Conservation (phyloP, 2,888 invertebrate genomes). For the Syrista parreyssii region DNA sequence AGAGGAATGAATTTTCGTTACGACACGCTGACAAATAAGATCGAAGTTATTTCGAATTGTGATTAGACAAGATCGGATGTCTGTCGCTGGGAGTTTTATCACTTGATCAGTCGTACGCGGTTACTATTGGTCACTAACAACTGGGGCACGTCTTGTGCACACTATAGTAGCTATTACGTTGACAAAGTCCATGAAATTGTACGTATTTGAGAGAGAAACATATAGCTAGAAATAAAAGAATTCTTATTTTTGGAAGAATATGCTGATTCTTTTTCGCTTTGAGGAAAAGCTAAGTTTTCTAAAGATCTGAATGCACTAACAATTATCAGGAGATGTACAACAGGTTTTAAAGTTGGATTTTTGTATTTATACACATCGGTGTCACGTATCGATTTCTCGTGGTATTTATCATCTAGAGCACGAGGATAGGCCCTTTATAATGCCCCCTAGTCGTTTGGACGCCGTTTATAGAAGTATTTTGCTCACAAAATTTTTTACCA, state of each 20-base stretch:
- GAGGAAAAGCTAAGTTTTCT: background rate
- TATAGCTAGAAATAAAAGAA: background rate
- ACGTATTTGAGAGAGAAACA: background rate
- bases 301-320: background rate
- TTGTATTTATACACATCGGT: conserved; percentile 6
- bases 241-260: background rate
- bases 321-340: background rate
- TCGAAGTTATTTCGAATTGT: background rate
- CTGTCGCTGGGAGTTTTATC: background rate
- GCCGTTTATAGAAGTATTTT: conserved; percentile 87
- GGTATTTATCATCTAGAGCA: conserved; percentile 9
- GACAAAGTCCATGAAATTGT: background rate
- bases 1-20: background rate
- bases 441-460: conserved; percentile 71
- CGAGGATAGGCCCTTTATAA: conserved; percentile 25
- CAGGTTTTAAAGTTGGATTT: background rate
- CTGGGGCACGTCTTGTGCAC: background rate
- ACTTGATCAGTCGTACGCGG: background rate
- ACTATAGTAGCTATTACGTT: background rate
- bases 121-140: background rate
- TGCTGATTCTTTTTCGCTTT: background rate
- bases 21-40: background rate
- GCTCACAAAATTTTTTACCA: conserved; percentile 91
- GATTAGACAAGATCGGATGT: background rate
- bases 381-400: conserved; percentile 23